Evolutionary conservation across 2,797 vertebrate species (phyloP).

Genomic region (Amblyraja radiata): DNA sequence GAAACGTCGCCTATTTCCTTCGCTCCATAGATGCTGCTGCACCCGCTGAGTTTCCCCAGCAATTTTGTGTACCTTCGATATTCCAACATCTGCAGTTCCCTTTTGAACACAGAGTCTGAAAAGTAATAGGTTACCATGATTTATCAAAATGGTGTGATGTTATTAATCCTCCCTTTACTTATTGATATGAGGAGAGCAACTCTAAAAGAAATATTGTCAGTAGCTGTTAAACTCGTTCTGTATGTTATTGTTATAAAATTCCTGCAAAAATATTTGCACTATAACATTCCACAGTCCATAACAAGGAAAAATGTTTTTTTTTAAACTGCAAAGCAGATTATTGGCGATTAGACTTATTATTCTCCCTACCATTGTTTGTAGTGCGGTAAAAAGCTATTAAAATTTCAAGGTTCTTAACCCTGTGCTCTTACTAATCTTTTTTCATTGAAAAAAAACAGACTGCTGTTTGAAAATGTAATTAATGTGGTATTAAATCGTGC

Average conservation of each 20-base stretch:
- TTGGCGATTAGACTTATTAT: background rate
- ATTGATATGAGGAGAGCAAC: background rate
- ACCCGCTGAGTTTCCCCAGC: too few relatives aligned
- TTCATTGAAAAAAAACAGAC: constrained; percentile 13
- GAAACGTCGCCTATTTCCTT: too few relatives aligned
- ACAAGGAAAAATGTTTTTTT: background rate
- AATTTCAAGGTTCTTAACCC: constrained; percentile 25
- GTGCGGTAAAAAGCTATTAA: constrained; percentile 16
- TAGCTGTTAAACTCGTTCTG: background rate
- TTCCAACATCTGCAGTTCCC: too few relatives aligned
- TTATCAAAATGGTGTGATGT: background rate
- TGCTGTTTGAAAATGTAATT: constrained; percentile 22
- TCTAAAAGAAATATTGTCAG: background rate
- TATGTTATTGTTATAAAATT: background rate
- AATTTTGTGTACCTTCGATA: too few relatives aligned
- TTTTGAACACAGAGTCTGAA: constrained; percentile 15
- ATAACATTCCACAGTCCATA: background rate
- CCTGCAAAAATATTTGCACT: background rate
- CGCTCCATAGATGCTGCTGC: too few relatives aligned
- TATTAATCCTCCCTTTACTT: background rate
- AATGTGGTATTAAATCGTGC: constrained; percentile 15
- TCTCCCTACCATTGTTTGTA: background rate
- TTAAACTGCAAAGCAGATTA: background rate
- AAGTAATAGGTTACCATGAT: background rate
- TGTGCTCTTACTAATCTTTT: constrained; percentile 10